Conservation (phyloP, 1,140 invertebrate species). For the Pseudoatta argentina region DNA sequence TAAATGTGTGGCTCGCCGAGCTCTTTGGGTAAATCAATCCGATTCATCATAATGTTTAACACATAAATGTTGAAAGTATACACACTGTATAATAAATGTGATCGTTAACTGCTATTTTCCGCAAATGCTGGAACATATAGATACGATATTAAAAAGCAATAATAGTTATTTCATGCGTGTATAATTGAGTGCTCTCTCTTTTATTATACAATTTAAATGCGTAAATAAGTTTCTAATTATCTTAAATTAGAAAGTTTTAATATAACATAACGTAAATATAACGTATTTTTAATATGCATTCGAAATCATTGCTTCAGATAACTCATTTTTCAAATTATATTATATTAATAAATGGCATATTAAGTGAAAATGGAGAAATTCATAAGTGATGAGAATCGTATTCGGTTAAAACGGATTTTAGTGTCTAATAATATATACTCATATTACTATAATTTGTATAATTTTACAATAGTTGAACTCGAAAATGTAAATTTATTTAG, state of each 20-base stretch:
- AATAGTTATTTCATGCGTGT: background rate
- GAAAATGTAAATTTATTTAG: too few relatives aligned
- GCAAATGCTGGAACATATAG: background rate
- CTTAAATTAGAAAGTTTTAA: background rate
- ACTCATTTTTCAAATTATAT: too few relatives aligned
- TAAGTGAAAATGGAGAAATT: too few relatives aligned
- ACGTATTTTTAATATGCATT: background rate
- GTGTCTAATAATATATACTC: too few relatives aligned
- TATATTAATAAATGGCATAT: too few relatives aligned
- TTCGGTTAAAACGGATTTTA: too few relatives aligned
- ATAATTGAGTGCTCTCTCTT: conserved; percentile 10
- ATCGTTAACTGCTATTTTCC: background rate
- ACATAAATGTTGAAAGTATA: background rate
- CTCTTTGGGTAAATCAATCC: background rate
- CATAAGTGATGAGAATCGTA: too few relatives aligned
- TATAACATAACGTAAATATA: background rate
- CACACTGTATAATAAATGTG: background rate
- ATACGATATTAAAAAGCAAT: conserved; percentile 2
- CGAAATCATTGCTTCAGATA: too few relatives aligned
- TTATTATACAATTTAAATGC: background rate
- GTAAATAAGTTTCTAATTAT: background rate
- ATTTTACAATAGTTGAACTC: too few relatives aligned
- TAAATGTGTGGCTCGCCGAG: background rate
- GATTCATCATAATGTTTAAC: conserved; percentile 24
- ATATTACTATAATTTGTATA: too few relatives aligned